These are phyloP conservation scores for Dolichopus griseipennis DNA, from an alignment of 2,888 invertebrate genomes.

Conservation along the genomic window DNA sequence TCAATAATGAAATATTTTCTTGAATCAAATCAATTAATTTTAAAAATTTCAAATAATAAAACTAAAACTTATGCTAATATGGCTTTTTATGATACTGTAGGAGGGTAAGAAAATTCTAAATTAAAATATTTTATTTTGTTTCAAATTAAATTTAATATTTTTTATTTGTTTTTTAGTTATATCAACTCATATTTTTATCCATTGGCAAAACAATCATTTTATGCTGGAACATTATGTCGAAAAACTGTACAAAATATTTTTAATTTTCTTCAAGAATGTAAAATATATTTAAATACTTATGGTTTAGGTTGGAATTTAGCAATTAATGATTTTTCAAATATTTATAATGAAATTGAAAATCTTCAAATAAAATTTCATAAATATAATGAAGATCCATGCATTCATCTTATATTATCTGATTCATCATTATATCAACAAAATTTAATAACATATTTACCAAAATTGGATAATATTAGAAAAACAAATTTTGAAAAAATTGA, in stretches of 20 bases:
- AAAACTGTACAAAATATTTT: slow-evolving; percentile 30
- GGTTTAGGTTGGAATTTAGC: slow-evolving; percentile 39
- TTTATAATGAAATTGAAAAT: slow-evolving; percentile 28
- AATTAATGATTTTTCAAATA: slow-evolving; percentile 26
- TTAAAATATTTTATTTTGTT: background rate
- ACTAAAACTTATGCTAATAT: slow-evolving; percentile 27
- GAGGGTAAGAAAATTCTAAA: slow-evolving; percentile 28
- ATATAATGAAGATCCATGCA: background rate
- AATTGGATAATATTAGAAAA: slow-evolving; percentile 28
- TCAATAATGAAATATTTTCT: slow-evolving; percentile 38
- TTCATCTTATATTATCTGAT: background rate
- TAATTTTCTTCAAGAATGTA: slow-evolving; percentile 32
- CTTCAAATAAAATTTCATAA: slow-evolving; percentile 21
- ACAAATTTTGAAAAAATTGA: background rate
- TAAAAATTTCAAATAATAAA: slow-evolving; percentile 25
- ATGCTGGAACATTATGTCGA: slow-evolving; percentile 34
- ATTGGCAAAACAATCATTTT: slow-evolving; percentile 36
- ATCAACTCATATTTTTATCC: slow-evolving; percentile 35
- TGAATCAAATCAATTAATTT: slow-evolving; percentile 32
- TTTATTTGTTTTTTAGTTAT: slow-evolving; percentile 25
- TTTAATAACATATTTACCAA: slow-evolving; percentile 31
- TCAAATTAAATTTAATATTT: background rate
- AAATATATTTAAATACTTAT: slow-evolving; percentile 36
- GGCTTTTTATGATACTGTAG: slow-evolving; percentile 38
- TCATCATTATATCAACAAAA: slow-evolving; percentile 16